Conservation (phyloP, 1,140 invertebrate species). For the Formica selysi region DNA sequence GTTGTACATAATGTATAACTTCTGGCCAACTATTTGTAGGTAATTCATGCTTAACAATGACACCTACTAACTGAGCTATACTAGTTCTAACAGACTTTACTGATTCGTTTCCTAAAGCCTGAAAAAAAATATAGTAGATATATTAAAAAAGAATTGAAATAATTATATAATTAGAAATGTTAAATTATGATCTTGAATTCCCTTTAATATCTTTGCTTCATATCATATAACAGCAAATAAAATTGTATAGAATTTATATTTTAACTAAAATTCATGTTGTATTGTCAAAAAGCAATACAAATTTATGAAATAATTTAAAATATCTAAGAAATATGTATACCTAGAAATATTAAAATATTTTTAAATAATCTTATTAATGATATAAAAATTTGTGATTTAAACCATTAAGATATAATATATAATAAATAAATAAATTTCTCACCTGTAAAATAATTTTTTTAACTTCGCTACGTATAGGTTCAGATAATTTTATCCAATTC, state of each 20-base stretch:
- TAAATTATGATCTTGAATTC: not conserved
- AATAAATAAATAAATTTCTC: slow-evolving; percentile 21
- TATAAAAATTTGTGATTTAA: slow-evolving; percentile 34
- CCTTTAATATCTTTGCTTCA: slow-evolving; percentile 13
- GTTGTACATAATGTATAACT: slow-evolving; percentile 90
- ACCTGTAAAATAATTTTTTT: slow-evolving; percentile 81
- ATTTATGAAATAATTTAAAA: not conserved
- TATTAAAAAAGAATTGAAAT: not conserved
- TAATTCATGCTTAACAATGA: slow-evolving; percentile 91
- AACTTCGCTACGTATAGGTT: slow-evolving; percentile 80
- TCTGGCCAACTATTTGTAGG: slow-evolving; percentile 90
- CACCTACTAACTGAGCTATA: slow-evolving; percentile 89
- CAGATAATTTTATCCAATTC: slow-evolving; percentile 88
- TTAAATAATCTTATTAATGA: not conserved
- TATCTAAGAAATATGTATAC: not conserved
- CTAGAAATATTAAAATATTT: not conserved
- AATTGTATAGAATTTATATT: too few relatives aligned
- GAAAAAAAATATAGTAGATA: slow-evolving; percentile 71
- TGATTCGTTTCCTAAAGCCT: slow-evolving; percentile 88
- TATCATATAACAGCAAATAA: not conserved
- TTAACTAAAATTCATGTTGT: too few relatives aligned
- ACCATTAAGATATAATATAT: not conserved
- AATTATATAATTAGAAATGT: not conserved
- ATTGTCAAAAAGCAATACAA: not conserved
- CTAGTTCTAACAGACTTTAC: slow-evolving; percentile 89